These are phyloP conservation scores for Notarius quadriscutis DNA, from an alignment of 2,113 vertebrate species.

Conservation along the genomic window DNA sequence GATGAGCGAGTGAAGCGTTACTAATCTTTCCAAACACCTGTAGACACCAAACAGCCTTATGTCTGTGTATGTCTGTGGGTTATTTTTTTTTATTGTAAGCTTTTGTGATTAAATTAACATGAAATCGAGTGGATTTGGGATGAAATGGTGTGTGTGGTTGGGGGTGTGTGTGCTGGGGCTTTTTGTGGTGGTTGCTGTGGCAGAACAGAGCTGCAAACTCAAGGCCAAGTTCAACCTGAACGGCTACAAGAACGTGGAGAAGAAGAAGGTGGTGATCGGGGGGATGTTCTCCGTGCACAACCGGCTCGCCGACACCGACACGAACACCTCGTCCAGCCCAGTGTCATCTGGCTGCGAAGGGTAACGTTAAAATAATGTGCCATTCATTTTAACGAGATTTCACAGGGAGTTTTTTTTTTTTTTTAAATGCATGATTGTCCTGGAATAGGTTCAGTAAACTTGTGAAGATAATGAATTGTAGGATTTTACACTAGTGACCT, in stretches of 20 bases:
- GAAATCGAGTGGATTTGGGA: slow-evolving; percentile 29
- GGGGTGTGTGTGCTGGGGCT: slow-evolving; percentile 57
- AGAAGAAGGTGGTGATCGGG: slow-evolving; percentile 76
- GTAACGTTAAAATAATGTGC: slow-evolving; percentile 63
- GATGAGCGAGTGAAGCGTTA: slow-evolving; percentile 59
- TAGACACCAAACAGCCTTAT: slow-evolving; percentile 21
- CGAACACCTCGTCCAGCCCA: slow-evolving; percentile 72
- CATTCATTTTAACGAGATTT: neutral
- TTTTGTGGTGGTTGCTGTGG: slow-evolving; percentile 31
- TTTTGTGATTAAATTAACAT: slow-evolving; percentile 56
- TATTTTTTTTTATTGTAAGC: neutral
- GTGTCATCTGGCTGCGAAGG: slow-evolving; percentile 77
- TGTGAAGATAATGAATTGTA: neutral
- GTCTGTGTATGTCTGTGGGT: neutral
- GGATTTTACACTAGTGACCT: neutral
- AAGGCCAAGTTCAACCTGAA: slow-evolving; percentile 75
- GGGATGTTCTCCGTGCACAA: slow-evolving; percentile 82
- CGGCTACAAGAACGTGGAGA: slow-evolving; percentile 75
- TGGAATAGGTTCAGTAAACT: no score
- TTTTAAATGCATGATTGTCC: neutral
- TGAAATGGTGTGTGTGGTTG: slow-evolving; percentile 56
- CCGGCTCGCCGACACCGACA: slow-evolving; percentile 65
- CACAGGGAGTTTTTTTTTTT: neutral
- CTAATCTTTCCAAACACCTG: slow-evolving; percentile 33
- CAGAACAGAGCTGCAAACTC: slow-evolving; percentile 65